Conservation (phyloP, 2,797 vertebrate species). For the Merluccius polli region DNA sequence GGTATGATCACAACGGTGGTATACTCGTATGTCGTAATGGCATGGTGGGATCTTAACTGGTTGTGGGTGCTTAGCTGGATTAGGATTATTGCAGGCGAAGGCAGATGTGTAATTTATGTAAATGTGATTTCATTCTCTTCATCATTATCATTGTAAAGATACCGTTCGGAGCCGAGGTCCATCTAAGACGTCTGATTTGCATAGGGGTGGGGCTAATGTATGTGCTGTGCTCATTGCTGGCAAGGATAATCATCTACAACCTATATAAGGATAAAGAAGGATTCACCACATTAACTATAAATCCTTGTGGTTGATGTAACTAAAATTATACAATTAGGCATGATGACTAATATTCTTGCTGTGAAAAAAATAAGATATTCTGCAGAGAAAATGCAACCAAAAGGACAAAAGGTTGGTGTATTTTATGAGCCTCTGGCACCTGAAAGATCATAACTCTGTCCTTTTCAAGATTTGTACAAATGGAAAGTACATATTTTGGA, state of each 20-base stretch:
- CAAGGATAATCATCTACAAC: not conserved
- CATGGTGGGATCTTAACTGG: not conserved
- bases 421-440: not conserved
- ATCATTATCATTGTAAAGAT: not conserved
- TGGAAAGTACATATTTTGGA: slow-evolving; percentile 1
- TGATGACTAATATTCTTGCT: not conserved
- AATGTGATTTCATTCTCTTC: not conserved
- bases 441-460: not conserved
- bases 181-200: not conserved
- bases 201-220: not conserved
- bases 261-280: not conserved
- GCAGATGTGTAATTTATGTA: not conserved
- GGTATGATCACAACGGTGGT: not conserved
- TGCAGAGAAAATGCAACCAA: not conserved
- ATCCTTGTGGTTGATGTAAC: not conserved
- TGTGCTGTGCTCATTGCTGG: not conserved
- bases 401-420: not conserved
- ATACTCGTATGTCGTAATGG: not conserved
- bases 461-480: not conserved
- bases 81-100: not conserved
- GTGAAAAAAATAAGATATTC: not conserved
- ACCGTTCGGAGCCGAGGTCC: not conserved
- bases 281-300: not conserved
- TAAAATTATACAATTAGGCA: not conserved
- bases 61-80: not conserved